These are phyloP conservation scores for Ethmia dodecea DNA, from an alignment of 2,888 invertebrate genomes.

Conservation along the genomic window DNA sequence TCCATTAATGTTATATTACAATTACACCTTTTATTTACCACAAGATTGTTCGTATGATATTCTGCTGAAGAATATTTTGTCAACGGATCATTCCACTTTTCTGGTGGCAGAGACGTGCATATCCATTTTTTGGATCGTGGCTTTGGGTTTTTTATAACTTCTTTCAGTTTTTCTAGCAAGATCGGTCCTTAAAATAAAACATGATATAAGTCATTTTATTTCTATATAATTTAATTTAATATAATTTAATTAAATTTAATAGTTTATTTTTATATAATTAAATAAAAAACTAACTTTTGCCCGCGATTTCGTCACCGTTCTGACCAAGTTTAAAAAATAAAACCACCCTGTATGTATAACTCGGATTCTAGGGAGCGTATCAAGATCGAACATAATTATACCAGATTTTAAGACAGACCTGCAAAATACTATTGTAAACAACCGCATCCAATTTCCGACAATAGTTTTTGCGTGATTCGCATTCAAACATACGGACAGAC, in stretches of 20 bases:
- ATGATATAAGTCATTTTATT: background rate
- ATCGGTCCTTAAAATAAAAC: slow-evolving; percentile 64
- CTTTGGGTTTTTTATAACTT: slow-evolving; percentile 80
- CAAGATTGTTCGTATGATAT: slow-evolving; percentile 89
- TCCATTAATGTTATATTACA: background rate
- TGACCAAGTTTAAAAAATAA: background rate
- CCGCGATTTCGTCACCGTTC: background rate
- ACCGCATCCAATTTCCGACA: too few relatives aligned
- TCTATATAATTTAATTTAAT: background rate
- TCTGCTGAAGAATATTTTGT: slow-evolving; percentile 85
- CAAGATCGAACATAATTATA: too few relatives aligned
- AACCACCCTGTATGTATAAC: background rate
- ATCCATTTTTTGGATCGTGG: slow-evolving; percentile 86
- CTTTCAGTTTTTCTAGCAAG: slow-evolving; percentile 74
- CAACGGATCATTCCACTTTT: slow-evolving; percentile 79
- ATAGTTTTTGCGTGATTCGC: too few relatives aligned
- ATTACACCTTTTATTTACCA: slow-evolving; percentile 48
- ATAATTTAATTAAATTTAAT: background rate
- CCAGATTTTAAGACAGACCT: too few relatives aligned
- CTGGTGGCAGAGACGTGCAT: slow-evolving; percentile 85
- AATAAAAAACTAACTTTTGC: background rate
- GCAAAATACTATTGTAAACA: too few relatives aligned
- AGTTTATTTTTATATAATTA: too few relatives aligned
- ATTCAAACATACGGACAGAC: too few relatives aligned
- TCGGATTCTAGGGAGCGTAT: too few relatives aligned